Conservation (phyloP, 2,888 invertebrate species). For the Melieria crassipennis region DNA sequence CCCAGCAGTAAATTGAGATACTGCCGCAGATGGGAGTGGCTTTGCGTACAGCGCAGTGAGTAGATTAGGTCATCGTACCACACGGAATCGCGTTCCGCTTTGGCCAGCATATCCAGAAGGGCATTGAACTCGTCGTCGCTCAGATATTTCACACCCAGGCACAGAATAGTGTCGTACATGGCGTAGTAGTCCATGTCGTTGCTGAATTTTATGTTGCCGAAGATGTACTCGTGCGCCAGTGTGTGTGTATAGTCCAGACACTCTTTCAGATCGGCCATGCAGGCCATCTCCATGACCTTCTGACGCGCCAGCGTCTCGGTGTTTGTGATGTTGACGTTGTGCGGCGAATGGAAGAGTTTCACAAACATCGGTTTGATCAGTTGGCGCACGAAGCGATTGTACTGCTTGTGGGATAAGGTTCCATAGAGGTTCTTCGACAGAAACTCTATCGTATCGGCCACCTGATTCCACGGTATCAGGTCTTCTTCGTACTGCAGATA, state of each 20-base stretch:
- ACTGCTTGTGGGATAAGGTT: conserved; percentile 49
- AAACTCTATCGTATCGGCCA: conserved; percentile 56
- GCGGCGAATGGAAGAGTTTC: conserved; percentile 39
- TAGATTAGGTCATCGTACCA: conserved; percentile 57
- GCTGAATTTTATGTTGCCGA: conserved; percentile 44
- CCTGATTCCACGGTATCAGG: conserved; percentile 77
- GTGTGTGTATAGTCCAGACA: conserved; percentile 54
- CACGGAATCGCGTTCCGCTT: conserved; percentile 41
- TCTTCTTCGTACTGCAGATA: conserved; percentile 73
- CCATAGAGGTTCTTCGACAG: conserved; percentile 50
- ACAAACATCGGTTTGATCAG: conserved; percentile 52
- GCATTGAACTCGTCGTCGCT: conserved; percentile 52
- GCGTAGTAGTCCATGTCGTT: conserved; percentile 46
- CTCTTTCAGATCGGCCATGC: conserved; percentile 52
- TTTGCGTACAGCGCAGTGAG: conserved; percentile 55
- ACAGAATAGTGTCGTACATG: conserved; percentile 50
- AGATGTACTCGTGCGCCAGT: conserved; percentile 51
- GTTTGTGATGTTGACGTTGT: conserved; percentile 35
- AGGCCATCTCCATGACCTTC: conserved; percentile 53
- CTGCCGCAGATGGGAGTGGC: conserved; percentile 49
- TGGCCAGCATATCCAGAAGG: conserved; percentile 46
- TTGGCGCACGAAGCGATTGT: conserved; percentile 52
- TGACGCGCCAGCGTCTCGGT: conserved; percentile 38
- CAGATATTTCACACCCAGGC: conserved; percentile 53
- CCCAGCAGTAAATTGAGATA: conserved; percentile 54